These are phyloP conservation scores for Sebastes taczanowskii DNA, from an alignment of 2,797 vertebrate genomes.

Conservation along the genomic window DNA sequence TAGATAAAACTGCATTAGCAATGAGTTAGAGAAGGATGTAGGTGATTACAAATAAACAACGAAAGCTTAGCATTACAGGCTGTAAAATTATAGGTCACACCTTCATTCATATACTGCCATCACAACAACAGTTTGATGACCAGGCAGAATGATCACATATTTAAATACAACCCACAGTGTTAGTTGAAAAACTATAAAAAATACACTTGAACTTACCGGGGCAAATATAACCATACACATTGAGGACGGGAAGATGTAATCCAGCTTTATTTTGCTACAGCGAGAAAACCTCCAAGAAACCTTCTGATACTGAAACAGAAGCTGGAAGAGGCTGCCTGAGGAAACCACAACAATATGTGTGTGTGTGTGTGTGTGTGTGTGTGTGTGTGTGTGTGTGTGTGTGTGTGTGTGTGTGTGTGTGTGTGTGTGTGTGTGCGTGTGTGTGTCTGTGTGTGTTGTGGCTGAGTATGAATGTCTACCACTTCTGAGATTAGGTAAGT, in stretches of 20 bases:
- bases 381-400: neutral
- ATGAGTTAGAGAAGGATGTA: neutral
- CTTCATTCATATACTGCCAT: neutral
- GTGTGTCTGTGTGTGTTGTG: too few relatives aligned
- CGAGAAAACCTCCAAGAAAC: conserved; percentile 70
- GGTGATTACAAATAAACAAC: neutral
- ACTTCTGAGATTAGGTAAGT: neutral
- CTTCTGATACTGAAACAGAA: conserved; percentile 75
- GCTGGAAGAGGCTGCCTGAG: neutral
- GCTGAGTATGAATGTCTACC: neutral
- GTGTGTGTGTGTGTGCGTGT: neutral
- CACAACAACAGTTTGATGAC: neutral
- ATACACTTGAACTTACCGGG: conserved; percentile 85
- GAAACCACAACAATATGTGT: conserved; percentile 26
- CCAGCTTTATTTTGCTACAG: conserved; percentile 80
- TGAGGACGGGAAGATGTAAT: conserved; percentile 84
- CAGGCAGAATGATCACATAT: neutral
- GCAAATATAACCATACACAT: conserved; percentile 97
- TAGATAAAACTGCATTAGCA: neutral
- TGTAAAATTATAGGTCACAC: neutral
- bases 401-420: neutral
- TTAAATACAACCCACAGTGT: neutral
- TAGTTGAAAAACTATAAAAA: neutral
- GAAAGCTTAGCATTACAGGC: neutral
- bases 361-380: neutral